A percentile compares a stretch with the other conserved stretches of the same genome.
Evolutionary conservation across 2,797 vertebrate genomes (phyloP).

Genomic region (Trachops cirrhosus): DNA sequence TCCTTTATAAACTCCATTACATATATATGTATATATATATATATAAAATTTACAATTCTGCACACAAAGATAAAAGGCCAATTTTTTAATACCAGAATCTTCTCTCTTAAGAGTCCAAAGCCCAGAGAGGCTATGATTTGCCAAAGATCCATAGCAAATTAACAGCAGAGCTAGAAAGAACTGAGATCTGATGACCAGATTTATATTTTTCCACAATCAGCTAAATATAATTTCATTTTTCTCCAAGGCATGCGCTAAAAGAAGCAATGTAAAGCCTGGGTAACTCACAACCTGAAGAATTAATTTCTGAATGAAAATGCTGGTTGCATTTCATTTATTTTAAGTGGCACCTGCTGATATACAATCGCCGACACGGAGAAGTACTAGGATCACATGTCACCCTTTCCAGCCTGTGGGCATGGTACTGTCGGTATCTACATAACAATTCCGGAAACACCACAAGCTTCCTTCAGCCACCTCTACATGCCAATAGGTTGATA

Average conservation of each 20-base stretch:
- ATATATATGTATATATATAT: background rate
- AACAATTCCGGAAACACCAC: background rate
- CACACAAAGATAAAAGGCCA: background rate
- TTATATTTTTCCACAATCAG: constrained; percentile 5
- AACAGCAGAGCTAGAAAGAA: background rate
- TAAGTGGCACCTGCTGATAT: background rate
- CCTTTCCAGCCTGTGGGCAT: background rate
- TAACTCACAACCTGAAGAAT: constrained; percentile 5
- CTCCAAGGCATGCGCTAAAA: background rate
- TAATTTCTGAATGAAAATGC: constrained; percentile 1
- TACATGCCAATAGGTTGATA: background rate
- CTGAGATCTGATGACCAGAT: background rate
- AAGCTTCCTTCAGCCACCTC: background rate
- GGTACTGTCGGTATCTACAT: background rate
- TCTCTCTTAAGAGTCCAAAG: background rate
- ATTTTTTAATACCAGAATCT: background rate
- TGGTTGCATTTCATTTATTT: background rate
- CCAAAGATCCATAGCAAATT: constrained; percentile 24
- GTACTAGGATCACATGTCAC: background rate
- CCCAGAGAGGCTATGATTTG: background rate
- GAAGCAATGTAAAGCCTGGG: background rate
- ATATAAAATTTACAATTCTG: constrained; percentile 22
- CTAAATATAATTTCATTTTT: constrained; percentile 28
- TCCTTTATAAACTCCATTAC: background rate
- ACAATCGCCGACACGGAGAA: background rate